These are phyloP conservation scores for Laupala kohalensis DNA, from an alignment of 1,140 invertebrate species.

Conservation along the genomic window DNA sequence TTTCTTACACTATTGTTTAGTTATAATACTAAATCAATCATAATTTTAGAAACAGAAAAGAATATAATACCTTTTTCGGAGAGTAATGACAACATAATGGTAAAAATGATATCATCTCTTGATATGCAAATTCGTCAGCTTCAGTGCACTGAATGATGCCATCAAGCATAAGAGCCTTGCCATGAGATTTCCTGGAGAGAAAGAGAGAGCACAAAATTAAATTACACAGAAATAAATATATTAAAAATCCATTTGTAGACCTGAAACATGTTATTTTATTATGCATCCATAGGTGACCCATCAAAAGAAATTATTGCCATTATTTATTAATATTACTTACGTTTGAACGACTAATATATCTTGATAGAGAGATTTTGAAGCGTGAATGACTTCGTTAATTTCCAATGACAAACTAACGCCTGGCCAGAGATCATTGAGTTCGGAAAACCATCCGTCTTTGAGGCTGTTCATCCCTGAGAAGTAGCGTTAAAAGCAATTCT, in stretches of 20 bases:
- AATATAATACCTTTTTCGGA: constrained; percentile 73
- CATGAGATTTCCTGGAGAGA: constrained; percentile 69
- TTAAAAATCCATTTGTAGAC: too few species aligned
- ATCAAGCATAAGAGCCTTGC: constrained; percentile 81
- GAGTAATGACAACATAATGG: constrained; percentile 83
- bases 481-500: too few species aligned
- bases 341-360: constrained; percentile 82
- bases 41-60: too few species aligned
- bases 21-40: too few species aligned
- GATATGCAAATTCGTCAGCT: constrained; percentile 93
- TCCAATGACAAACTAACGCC: constrained; percentile 81
- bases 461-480: constrained; percentile 44
- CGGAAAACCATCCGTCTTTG: constrained; percentile 81
- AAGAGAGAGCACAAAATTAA: too few species aligned
- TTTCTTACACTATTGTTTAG: too few species aligned
- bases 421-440: constrained; percentile 79
- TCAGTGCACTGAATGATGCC: constrained; percentile 95
- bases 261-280: too few species aligned
- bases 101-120: constrained; percentile 95
- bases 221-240: too few species aligned
- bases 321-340: too few species aligned
- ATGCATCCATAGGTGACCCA: too few species aligned
- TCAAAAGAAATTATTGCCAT: too few species aligned
- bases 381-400: constrained; percentile 69
- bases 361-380: constrained; percentile 77